Evolutionary conservation across 2,113 vertebrate species (phyloP).

Genomic region (Oncorhynchus clarkii): DNA sequence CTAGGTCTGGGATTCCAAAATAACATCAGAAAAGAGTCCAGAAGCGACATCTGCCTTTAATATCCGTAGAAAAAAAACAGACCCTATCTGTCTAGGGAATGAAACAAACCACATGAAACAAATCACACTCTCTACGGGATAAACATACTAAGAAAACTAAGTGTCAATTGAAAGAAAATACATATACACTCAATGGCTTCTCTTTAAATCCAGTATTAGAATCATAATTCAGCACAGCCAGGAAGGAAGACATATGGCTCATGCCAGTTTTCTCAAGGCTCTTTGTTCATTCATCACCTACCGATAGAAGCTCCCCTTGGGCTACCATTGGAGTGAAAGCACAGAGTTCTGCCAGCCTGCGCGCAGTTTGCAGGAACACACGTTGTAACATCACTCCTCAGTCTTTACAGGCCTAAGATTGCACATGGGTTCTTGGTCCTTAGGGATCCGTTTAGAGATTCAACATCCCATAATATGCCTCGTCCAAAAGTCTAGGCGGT

Average conservation of each 20-base stretch:
- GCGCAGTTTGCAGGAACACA: conserved; percentile 10
- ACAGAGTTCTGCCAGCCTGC: background rate
- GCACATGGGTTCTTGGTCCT: background rate
- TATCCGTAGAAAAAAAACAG: too few relatives aligned
- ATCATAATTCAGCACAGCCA: conserved; percentile 32
- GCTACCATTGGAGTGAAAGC: background rate
- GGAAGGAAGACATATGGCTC: conserved; percentile 44
- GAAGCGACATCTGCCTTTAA: too few relatives aligned
- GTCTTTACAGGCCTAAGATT: background rate
- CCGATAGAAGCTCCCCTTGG: conserved; percentile 1
- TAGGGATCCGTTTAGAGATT: background rate
- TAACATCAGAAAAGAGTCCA: too few relatives aligned
- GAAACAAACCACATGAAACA: background rate
- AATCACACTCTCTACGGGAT: background rate
- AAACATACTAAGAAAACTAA: conserved; percentile 16
- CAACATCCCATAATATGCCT: background rate
- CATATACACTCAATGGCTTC: conserved; percentile 38
- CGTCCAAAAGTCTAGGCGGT: background rate
- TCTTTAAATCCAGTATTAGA: conserved; percentile 40
- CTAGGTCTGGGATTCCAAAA: too few relatives aligned
- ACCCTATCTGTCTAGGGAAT: too few relatives aligned
- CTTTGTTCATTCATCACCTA: conserved; percentile 8
- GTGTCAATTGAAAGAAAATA: conserved; percentile 19
- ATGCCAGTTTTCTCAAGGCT: conserved; percentile 13
- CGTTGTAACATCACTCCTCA: conserved; percentile 10